Evolutionary conservation across 2,888 invertebrate genomes (phyloP), one percentile per base, ranked within the genome.

Genomic region (Galerucella calmariensis): DNA sequence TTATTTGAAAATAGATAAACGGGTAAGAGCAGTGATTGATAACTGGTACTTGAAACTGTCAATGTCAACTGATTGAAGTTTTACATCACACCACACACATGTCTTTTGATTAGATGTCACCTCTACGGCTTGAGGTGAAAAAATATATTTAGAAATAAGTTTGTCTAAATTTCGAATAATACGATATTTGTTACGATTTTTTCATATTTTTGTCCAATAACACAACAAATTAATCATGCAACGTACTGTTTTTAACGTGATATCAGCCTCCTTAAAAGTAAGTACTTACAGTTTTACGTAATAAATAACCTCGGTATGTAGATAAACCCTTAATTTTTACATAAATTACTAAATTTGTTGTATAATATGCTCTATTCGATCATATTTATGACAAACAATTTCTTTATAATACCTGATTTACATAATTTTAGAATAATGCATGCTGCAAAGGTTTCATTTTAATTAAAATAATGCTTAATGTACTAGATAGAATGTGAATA

Each of bases 181-280:
- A 48, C 24, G 35, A 69, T 44, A 62, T 44, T 63, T 65, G 10
- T 65, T 44, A 65, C 20, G 20, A 65, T 44, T 20, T 65, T 20
- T 44, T 20, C 20, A 9, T 35, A 20, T 71, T 70, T 65, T 56
- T 65, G n/a, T 56, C 12, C 8, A 35, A 27, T 59, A 58, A 66
- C 27, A 46, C 24, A 46, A 24, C 58, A 67, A 67, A 68, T 65
- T 35, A 76, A 83, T 80, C 78, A 90, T 90, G 90, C 89, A 89
- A 83, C 88, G 88, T 56, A 88, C 87, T 76, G 76, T 89, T 77
- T 87, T 87, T 86, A 89, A 85, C 81, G 82, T 88, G 66, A 84
- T 89, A 79, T 84, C 88, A 69, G 85, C 84, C 63, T 84, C 88
- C 68, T 79, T 88, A 76, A 88, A 86, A 87, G 89, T 90, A 84